Percentiles rank a stretch among this genome's conserved stretches.
Conservation (phyloP, 2,113 vertebrate species). For the Oreamnos americanus region DNA sequence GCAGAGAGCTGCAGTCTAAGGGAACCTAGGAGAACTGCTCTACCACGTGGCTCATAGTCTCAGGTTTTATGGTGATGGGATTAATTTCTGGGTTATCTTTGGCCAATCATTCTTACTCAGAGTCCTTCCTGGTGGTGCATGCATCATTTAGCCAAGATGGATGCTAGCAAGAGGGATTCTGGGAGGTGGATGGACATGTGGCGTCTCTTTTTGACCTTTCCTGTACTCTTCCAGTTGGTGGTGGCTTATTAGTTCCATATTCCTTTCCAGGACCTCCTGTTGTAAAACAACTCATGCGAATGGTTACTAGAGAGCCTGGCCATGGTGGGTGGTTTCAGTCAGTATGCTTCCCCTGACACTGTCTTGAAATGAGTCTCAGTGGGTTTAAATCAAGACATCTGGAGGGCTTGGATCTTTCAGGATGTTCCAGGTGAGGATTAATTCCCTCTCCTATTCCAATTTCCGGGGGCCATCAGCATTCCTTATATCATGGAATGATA, state of each 20-base stretch:
- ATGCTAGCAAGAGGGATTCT: fast-evolving
- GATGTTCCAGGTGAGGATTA: not conserved
- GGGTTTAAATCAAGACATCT: not conserved
- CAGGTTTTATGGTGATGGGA: not conserved
- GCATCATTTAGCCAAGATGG: no score
- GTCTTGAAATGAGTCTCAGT: not conserved
- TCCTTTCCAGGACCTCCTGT: not conserved
- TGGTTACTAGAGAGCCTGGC: not conserved
- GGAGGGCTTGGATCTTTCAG: not conserved
- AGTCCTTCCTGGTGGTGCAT: no score
- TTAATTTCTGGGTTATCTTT: no score
- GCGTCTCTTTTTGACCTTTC: no score
- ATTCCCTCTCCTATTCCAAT: not conserved
- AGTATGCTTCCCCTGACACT: not conserved
- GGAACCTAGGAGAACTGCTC: not conserved
- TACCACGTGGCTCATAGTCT: not conserved
- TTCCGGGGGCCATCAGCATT: not conserved
- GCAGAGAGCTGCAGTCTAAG: not conserved
- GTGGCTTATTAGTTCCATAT: not conserved
- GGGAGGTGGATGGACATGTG: no score
- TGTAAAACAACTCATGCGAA: not conserved
- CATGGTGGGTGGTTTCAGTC: fast-evolving
- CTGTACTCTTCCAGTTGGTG: no score
- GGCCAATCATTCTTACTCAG: no score
- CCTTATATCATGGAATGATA: not conserved